Evolutionary conservation across 2,113 vertebrate species (phyloP), one percentile per base, ranked within the genome.

Genomic region (Channa argus): DNA sequence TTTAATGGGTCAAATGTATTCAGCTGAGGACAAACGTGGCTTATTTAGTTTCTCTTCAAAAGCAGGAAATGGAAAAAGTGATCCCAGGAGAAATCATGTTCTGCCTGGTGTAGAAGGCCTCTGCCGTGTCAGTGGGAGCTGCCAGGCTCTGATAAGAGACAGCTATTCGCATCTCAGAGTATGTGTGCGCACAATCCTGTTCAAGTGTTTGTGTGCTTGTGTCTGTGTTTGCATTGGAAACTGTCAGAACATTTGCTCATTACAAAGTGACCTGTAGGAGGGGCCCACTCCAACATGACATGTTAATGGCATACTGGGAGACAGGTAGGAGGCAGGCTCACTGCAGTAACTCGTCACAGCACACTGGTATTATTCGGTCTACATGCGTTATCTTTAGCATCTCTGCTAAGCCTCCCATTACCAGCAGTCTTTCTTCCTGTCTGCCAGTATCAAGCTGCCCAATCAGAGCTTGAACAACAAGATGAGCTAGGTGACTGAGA

Each of bases 1-100:
- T 95, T 96, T 96, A 96, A 94, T 94, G 95, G 97, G 96, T 97
- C 97, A 97, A 95, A 96, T 94, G 94, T 95, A 96, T 97, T 97
- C 96, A 96, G 95, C 96, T 96, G 95, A 96, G 96, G 95, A 96
- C 96, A 96, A 97, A 96, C 95, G 95, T 95, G 93, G 95, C 95
- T 97, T 96, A 96, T 97, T 98, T 97, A 95, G 96, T 96, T 96
- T 96, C 94, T 93, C 94, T 96, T 96, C 96, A 96, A 96, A 97
- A 96, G 95, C 94, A 95, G 96, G 97, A 98, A 93, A 97, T 97
- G 95, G 95, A 95, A 96, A 96, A 96, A 96, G 95, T 94, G 95
- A 93, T 96, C 97, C 96, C 96, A 74, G 93, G 97, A 97, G 96
- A 96, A 97, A 96, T 97, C 94, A 95, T 92, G 94, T 95, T 97